A percentile compares a stretch with the other conserved stretches of the same genome.
Evolutionary conservation across 2,797 vertebrate species (phyloP).

Genomic region (Siniperca obscura): DNA sequence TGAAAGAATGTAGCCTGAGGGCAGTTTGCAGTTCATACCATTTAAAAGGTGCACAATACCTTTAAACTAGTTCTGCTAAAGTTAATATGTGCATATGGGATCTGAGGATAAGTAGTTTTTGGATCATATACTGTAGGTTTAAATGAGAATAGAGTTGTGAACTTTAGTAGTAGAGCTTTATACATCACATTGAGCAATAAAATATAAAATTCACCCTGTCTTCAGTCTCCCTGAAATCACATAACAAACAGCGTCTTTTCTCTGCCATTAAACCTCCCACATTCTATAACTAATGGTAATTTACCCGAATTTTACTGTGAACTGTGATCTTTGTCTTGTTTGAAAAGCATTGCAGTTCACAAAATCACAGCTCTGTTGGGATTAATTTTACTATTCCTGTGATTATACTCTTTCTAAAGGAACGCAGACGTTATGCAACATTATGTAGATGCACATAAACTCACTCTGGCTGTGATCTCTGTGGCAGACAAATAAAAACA

Average conservation of each 20-base stretch:
- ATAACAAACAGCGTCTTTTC: not conserved
- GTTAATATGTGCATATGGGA: not conserved
- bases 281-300: not conserved
- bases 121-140: not conserved
- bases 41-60: not conserved
- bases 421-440: not conserved
- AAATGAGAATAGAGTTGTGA: conserved; percentile 16
- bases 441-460: conserved; percentile 1
- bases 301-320: not conserved
- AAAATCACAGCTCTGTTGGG: not conserved
- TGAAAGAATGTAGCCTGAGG: not conserved
- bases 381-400: not conserved
- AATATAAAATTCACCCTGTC: not conserved
- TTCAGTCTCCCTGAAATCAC: not conserved
- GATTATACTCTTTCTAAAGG: not conserved
- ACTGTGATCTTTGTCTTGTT: not conserved
- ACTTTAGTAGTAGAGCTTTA: conserved; percentile 1
- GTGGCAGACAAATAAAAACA: not conserved
- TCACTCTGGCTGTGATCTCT: not conserved
- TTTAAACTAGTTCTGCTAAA: not conserved
- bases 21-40: not conserved
- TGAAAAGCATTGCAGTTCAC: too few species aligned
- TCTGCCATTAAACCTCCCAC: not conserved
- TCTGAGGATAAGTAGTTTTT: not conserved
- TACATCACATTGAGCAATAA: conserved; percentile 14